A percentile compares a stretch with the other conserved stretches of the same genome.
Evolutionary conservation across 2,888 invertebrate genomes (phyloP).

Genomic region (Xestoiulus laeticollis): DNA sequence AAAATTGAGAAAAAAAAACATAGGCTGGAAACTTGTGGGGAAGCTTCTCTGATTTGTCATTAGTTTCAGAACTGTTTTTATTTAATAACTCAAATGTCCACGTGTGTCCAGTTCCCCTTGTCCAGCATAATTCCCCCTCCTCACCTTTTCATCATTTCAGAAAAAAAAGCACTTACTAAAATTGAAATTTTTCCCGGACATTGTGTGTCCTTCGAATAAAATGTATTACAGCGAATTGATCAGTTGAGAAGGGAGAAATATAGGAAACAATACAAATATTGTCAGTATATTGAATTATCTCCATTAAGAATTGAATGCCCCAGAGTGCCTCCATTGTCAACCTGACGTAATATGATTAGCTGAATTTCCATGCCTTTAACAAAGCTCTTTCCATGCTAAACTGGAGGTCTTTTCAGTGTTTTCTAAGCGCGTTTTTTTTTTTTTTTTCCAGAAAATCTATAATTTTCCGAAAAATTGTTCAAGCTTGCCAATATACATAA

Average conservation of each 20-base stretch:
- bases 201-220: neutral
- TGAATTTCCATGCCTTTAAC: neutral
- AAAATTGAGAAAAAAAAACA: neutral
- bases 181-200: conserved; percentile 10
- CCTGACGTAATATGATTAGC: neutral
- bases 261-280: conserved; percentile 11
- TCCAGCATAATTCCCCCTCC: neutral
- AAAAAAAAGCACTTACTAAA: conserved; percentile 19
- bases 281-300: conserved; percentile 21
- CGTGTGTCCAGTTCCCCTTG: neutral
- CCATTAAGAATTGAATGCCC: conserved; percentile 37
- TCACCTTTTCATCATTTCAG: conserved; percentile 15
- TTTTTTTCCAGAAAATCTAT: neutral
- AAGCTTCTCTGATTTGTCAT: neutral
- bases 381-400: neutral
- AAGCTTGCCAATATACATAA: neutral
- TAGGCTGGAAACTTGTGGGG: neutral
- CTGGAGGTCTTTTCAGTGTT: neutral
- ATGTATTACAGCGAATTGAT: neutral
- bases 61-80: neutral
- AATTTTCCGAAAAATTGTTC: neutral
- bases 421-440: neutral
- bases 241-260: neutral
- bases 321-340: conserved; percentile 12
- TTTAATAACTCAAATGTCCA: neutral